Conservation (phyloP, 2,113 vertebrate species). For the Salminus brasiliensis region DNA sequence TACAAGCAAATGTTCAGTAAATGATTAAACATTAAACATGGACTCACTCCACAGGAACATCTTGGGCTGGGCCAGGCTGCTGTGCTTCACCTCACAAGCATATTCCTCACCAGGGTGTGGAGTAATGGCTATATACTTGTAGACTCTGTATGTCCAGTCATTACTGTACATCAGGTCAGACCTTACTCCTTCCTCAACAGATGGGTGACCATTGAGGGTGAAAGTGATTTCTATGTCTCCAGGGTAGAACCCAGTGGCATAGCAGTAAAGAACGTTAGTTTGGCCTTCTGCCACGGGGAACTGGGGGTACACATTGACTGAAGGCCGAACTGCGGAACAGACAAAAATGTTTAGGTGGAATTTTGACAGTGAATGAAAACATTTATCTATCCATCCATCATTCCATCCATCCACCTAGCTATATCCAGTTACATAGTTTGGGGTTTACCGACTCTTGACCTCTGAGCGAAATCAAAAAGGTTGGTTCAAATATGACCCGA, state of each 20-base stretch:
- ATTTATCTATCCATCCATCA: no score
- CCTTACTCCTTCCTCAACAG: not conserved
- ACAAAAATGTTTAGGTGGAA: not conserved
- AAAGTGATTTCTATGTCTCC: conserved; percentile 45
- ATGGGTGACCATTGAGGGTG: conserved; percentile 11
- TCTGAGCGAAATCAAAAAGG: no score
- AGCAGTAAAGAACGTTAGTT: conserved; percentile 38
- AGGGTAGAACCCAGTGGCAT: conserved; percentile 44
- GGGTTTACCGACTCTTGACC: no score
- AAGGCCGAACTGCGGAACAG: conserved; percentile 29
- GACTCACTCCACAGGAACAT: conserved; percentile 37
- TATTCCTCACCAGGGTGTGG: conserved; percentile 26
- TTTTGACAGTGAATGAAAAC: no score
- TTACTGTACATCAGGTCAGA: conserved; percentile 43
- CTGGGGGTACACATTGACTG: conserved; percentile 36
- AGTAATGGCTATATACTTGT: conserved; percentile 28
- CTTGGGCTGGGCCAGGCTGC: conserved; percentile 35
- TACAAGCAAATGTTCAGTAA: no score
- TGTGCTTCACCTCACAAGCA: conserved; percentile 33
- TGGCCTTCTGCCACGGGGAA: conserved; percentile 25
- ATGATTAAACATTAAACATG: no score
- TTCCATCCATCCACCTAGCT: no score
- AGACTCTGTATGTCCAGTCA: conserved; percentile 46
- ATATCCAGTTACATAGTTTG: no score
- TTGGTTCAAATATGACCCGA: no score